Base-by-base conservation (phyloP, 2,113 vertebrate genomes). In the Phoenicopterus ruber region DNA sequence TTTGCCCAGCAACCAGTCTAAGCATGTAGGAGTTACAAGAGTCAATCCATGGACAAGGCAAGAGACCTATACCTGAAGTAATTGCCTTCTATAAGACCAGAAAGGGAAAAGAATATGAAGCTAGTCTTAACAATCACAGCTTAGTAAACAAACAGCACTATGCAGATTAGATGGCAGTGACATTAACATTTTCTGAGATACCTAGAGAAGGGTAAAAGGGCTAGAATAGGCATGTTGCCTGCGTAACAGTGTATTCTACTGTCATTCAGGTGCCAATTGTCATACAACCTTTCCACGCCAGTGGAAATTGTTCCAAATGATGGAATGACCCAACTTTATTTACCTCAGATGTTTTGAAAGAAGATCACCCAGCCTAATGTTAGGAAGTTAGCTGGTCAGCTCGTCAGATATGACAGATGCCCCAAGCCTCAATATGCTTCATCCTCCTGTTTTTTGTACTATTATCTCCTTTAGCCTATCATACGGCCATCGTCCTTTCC, bases 171-270 rank as follows among this genome's bases (percentile, higher is more conserved):
- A 14, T 46, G 29, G 34, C 6, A 72, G 6, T 3, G 5, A 58
- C 40, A 13, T 63, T 38, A 80, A 20, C 9, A 19, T 72, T 88
- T 91, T 57, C 54, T 79, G 38, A 86, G 32, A 22, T 22, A 59
- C 9, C 22, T 40, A 17, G 42, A 28, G 9, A 50, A 57, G 13
- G 10, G 2, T 32, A 24, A 78, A 57, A 85, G 32, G 14, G 54
- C 32, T 42, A 40, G 24, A 72, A 36, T 4, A 66, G 9, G 7
- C 3, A 7, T 2, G 0, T 38, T 62, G 21, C 9, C 59, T 80
- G 2, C 1, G 1, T 36, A 82, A 24, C 8, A 21, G 38, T 54
- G 5, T 72, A 63, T 52, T n/a, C 21, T 69, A n/a, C 4, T 24
- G 14, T 14, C 22, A 36, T 34, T 34, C 59, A 72, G 11, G 24